Evolutionary conservation across 2,113 vertebrate genomes (phyloP).

Genomic region (Oenanthe melanoleuca): DNA sequence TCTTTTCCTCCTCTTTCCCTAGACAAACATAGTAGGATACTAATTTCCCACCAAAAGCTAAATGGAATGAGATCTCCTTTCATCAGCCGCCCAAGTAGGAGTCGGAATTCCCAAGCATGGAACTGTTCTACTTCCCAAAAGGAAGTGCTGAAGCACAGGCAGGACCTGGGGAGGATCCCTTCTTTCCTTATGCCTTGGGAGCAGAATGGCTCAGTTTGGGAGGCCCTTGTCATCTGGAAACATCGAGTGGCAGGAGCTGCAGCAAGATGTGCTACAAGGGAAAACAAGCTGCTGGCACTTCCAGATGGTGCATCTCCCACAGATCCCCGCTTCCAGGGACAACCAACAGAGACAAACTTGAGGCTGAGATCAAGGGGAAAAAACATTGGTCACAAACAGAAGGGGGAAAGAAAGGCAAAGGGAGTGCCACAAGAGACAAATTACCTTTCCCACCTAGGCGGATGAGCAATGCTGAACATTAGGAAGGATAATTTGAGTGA

Average conservation of each 20-base stretch:
- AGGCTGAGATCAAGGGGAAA: not conserved
- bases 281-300: not conserved
- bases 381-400: not conserved
- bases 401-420: not conserved
- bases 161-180: not conserved
- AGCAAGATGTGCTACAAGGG: fast-evolving
- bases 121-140: not conserved
- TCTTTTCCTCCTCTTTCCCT: not conserved
- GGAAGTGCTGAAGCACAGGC: not conserved
- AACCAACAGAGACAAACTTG: not conserved
- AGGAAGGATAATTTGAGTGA: not conserved
- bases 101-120: not conserved
- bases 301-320: not conserved
- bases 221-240: not conserved
- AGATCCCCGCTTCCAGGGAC: not conserved
- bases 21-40: not conserved
- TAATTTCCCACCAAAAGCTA: not conserved
- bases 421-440: not conserved
- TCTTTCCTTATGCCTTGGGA: not conserved
- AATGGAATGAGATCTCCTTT: not conserved
- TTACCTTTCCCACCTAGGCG: not conserved
- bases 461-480: not conserved
- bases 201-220: not conserved
- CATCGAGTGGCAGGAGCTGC: not conserved
- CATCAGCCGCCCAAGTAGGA: not conserved